Base-by-base conservation (phyloP, 1,140 invertebrate species). In the Solenopsis invicta region DNA sequence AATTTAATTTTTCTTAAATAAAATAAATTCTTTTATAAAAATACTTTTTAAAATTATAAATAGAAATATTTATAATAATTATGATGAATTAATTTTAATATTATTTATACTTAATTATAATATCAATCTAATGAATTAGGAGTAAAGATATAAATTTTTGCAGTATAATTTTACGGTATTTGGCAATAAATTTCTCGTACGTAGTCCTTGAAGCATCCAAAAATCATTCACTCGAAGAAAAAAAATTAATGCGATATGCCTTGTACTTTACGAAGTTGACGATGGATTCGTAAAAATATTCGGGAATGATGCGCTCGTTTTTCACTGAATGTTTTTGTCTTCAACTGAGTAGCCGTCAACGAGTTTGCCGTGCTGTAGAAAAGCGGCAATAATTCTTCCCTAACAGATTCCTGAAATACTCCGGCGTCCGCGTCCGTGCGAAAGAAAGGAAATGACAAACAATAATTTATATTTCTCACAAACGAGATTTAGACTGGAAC, bases 401-500 rank as follows among this genome's bases (percentile, higher is more conserved):
- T 56, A 85, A 78, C 59, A 78, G 24, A 85, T 85, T 85, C 48
- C 74, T 78, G 34, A 85, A 85, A 85, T 85, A 18, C 21, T 54
- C 13, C 21, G 59, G 37, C 48, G 61, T 16, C 77, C 21, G 37
- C 48, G 61, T 16, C 77, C 21, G n/a, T 52, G 8, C 29, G 69
- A 34, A 59, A 80, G 62, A 87, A 86, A 41, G 24, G 21, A 34
- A 80, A 54, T 34, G 34, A 50, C 69, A 78, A 80, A 81, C 69
- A 78, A 69, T 86, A 72, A 76, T 85, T 88, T 88, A 86, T 86
- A 86, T 54, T 78, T 66, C 54, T 56, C 48, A 69, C 37, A 62
- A 74, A 37, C 61, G 76, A 74, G 41, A 84, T 56, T 24, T 54
- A 84, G 24, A 67, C 9, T 54, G 21, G 59, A 45, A 56, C n/a